Base-by-base conservation (phyloP, 2,797 vertebrate genomes). In the Paramormyrops hopkinsi region DNA sequence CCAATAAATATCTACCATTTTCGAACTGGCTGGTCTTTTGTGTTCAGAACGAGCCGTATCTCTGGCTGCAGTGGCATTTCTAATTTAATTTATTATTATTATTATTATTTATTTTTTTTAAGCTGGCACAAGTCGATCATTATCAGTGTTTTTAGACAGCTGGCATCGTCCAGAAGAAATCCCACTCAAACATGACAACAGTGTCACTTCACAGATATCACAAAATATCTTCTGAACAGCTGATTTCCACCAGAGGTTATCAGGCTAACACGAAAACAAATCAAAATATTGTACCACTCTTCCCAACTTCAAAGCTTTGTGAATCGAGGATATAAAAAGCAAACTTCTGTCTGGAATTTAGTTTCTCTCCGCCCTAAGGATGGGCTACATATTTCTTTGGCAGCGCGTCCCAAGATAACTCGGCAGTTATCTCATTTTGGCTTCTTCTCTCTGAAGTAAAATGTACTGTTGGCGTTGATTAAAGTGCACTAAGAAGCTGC, bases 271-370 rank as follows among this genome's bases (percentile, higher is more conserved):
- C 4, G 48, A 5, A 89, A 53, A 89, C 29, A 83, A 83, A 37
- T 41, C 86, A 54, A 56, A 37, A 87, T 56, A 51, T 56, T 41
- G 56, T 65, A 65, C 37, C 87, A 11, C 51, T 82, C 50, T 56
- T 56, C 48, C 19, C 14, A 8, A 88, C 46, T 88, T 82, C 76
- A 83, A 25, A 82, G 88, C 51, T 82, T 37, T 54, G 51, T 54
- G 69, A 54, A 33, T 14, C 29, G 37, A 89, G 73, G 73, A 22
- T 22, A 93, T 91, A 90, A 91, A 89, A 93, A 94, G 92, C 93
- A 95, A 95, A 92, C 94, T 95, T 94, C 95, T 95, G 94, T 96
- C 94, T 96, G 94, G 95, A 95, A 93, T 96, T 96, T 95, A 95
- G 95, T 95, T 95, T 93, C 94, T 96, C 93, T 94, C 95, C 94